Percentiles rank a stretch among this genome's conserved stretches.
Conservation (phyloP, 2,113 vertebrate genomes). For the Colaptes auratus region DNA sequence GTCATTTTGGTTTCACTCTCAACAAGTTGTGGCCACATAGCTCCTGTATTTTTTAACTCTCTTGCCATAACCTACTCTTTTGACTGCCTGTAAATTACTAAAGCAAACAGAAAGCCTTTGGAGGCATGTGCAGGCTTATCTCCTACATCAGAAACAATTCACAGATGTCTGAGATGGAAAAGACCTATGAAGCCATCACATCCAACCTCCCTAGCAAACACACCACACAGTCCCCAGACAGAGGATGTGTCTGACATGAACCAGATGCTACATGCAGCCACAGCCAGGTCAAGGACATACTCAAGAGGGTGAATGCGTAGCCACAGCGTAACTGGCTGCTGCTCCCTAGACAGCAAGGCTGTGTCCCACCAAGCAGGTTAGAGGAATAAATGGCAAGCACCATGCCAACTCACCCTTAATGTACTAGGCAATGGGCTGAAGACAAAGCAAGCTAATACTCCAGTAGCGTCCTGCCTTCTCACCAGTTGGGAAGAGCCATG, state of each 20-base stretch:
- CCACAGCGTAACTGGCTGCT: not conserved
- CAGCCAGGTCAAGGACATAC: not conserved
- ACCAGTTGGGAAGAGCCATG: slow-evolving; percentile 43
- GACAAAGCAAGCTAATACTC: slow-evolving; percentile 18
- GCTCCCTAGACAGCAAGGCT: not conserved
- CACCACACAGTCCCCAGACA: not conserved
- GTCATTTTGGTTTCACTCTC: not conserved
- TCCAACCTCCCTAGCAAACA: not conserved
- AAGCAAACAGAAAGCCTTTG: not conserved
- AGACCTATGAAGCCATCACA: slow-evolving; percentile 22
- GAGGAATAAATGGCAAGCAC: not conserved
- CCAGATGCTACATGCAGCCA: not conserved
- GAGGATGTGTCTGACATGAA: not conserved
- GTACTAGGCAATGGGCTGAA: not conserved
- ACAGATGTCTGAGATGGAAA: not conserved
- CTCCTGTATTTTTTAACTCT: not conserved
- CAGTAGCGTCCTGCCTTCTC: slow-evolving; percentile 23
- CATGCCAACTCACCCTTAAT: not conserved
- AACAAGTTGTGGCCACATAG: not conserved
- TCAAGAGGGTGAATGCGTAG: not conserved
- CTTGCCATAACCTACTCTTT: slow-evolving; percentile 11
- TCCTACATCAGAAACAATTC: not conserved
- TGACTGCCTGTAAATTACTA: slow-evolving; percentile 27
- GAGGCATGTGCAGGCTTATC: not conserved
- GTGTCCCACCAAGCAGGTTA: not conserved